Percentiles rank a stretch among this genome's conserved stretches.
Conservation (phyloP, 1,140 invertebrate species). For the Drosophila erecta region DNA sequence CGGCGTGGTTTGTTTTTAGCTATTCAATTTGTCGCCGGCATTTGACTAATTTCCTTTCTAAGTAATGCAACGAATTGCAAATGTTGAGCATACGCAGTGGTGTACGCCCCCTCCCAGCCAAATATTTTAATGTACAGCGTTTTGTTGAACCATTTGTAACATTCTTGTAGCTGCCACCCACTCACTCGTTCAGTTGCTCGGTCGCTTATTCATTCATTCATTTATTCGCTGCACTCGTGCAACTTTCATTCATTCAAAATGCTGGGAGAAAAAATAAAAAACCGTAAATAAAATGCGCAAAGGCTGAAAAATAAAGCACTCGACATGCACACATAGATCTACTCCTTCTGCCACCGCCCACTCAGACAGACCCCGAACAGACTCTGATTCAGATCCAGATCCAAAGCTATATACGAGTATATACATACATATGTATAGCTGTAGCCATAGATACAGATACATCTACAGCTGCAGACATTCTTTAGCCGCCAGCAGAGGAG, state of each 20-base stretch:
- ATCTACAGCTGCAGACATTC: slow-evolving; percentile 47
- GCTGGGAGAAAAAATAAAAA: slow-evolving; percentile 33
- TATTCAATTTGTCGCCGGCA: slow-evolving; percentile 64
- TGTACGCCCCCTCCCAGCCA: slow-evolving; percentile 16
- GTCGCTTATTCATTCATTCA: slow-evolving; percentile 70
- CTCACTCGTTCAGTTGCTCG: slow-evolving; percentile 23
- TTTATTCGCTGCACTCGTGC: slow-evolving; percentile 74
- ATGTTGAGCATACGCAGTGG: slow-evolving; percentile 72
- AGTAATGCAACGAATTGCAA: slow-evolving; percentile 71
- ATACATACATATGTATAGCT: slow-evolving; percentile 5
- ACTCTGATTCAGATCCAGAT: slow-evolving; percentile 33
- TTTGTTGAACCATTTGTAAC: slow-evolving; percentile 68
- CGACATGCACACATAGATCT: slow-evolving; percentile 31
- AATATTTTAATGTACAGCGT: slow-evolving; percentile 77
- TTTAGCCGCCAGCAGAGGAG: slow-evolving; percentile 35
- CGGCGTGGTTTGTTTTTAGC: slow-evolving; percentile 23
- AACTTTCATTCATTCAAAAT: slow-evolving; percentile 79
- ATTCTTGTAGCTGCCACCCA: slow-evolving; percentile 59
- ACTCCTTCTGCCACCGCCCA: slow-evolving; percentile 41
- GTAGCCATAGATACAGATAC: slow-evolving; percentile 37
- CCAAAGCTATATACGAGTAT: slow-evolving; percentile 5
- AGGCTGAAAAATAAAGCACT: slow-evolving; percentile 75
- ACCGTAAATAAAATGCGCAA: slow-evolving; percentile 80
- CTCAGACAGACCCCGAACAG: slow-evolving; percentile 35
- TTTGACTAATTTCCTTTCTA: slow-evolving; percentile 66